Conservation (phyloP, 2,113 vertebrate genomes). For the Falcunculus frontatus region DNA sequence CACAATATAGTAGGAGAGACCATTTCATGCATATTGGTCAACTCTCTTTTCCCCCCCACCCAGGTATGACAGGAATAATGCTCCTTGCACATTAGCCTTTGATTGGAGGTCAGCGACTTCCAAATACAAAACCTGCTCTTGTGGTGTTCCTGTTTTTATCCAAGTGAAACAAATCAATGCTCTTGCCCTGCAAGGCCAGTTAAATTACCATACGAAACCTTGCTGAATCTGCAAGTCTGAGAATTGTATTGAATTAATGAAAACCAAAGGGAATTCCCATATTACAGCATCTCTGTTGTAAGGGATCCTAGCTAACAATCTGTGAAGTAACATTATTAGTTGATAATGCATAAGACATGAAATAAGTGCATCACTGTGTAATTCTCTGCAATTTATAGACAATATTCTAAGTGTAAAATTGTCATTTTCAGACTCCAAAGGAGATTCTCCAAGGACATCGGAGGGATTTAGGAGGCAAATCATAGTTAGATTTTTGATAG, state of each 20-base stretch:
- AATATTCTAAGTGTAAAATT: background rate
- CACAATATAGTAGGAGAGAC: background rate
- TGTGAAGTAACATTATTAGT: background rate
- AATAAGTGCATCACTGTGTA: background rate
- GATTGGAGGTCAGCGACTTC: background rate
- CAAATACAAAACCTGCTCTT: background rate
- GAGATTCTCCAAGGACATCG: background rate
- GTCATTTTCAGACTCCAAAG: background rate
- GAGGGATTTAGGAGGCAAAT: background rate
- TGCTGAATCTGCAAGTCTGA: background rate
- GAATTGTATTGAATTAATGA: conserved; percentile 9
- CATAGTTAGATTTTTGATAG: background rate
- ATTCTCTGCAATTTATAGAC: background rate
- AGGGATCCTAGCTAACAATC: background rate
- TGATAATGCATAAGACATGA: background rate
- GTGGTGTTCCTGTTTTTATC: background rate
- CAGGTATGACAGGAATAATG: background rate
- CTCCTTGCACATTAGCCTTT: background rate
- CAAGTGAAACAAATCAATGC: background rate
- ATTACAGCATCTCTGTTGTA: background rate
- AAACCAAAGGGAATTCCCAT: background rate
- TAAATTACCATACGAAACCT: background rate
- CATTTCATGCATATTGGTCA: background rate
- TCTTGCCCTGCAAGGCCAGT: background rate
- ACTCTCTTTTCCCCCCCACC: background rate